Conservation (phyloP, 1,140 invertebrate species). For the Camponotus floridanus region DNA sequence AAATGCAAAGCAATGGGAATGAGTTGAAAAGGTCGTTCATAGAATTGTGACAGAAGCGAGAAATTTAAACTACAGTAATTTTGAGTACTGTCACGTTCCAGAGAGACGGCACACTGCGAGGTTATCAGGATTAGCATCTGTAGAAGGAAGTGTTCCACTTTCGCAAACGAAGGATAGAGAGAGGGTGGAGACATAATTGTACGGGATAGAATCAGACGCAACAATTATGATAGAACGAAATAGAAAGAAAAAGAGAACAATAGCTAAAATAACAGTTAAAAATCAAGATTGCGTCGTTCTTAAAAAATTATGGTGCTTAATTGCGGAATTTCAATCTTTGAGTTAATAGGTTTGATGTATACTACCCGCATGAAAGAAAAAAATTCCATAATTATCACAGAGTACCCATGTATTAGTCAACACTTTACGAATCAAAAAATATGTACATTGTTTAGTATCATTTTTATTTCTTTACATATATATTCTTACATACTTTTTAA, state of each 20-base stretch:
- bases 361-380: background rate
- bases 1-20: slow-evolving; percentile 18
- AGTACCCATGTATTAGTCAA: background rate
- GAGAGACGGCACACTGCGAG: slow-evolving; percentile 59
- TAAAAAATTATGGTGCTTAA: slow-evolving; percentile 41
- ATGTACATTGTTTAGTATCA: background rate
- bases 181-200: slow-evolving; percentile 67
- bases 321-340: slow-evolving; percentile 24
- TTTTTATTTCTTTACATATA: background rate
- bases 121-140: slow-evolving; percentile 79
- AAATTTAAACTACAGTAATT: slow-evolving; percentile 38
- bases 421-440: background rate
- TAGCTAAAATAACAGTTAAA: background rate
- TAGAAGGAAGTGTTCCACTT: slow-evolving; percentile 81
- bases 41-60: slow-evolving; percentile 20
- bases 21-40: slow-evolving; percentile 10
- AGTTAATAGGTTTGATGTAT: background rate
- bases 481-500: background rate
- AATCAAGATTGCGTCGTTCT: slow-evolving; percentile 38
- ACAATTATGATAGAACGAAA: slow-evolving; percentile 16
- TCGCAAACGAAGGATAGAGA: slow-evolving; percentile 68
- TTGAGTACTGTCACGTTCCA: slow-evolving; percentile 67
- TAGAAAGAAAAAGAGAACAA: slow-evolving; percentile 15
- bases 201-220: slow-evolving; percentile 49
- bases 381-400: background rate